Conservation (phyloP, 2,797 vertebrate genomes). For the Tinamus major region DNA sequence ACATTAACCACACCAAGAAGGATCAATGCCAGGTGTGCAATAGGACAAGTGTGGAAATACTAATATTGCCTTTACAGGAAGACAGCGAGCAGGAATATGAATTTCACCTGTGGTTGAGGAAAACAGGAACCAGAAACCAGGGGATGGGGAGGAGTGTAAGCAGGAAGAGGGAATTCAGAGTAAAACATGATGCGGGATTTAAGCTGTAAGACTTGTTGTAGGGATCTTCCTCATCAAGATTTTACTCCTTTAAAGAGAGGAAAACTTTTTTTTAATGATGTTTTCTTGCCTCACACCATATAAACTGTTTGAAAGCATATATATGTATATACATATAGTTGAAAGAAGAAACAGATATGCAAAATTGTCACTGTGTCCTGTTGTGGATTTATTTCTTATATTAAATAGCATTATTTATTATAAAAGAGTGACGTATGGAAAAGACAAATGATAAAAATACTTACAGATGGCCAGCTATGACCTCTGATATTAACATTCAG, state of each 20-base stretch:
- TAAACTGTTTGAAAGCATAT: background rate
- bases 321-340: background rate
- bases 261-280: background rate
- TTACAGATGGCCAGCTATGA: background rate
- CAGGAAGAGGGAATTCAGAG: background rate
- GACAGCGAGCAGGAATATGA: background rate
- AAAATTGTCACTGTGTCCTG: background rate
- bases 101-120: slow-evolving; percentile 17
- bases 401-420: background rate
- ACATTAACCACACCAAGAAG: slow-evolving; percentile 9
- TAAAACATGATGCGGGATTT: background rate
- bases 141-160: background rate
- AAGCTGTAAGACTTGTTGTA: background rate
- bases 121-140: slow-evolving; percentile 10
- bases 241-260: fast-evolving
- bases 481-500: background rate
- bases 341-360: background rate
- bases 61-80: slow-evolving; percentile 1
- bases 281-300: background rate
- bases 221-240: background rate
- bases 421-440: background rate
- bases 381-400: background rate
- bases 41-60: slow-evolving; percentile 2
- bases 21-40: background rate
- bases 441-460: background rate